Percentiles rank a stretch among this genome's conserved stretches.
These are phyloP conservation scores for Scomberomorus guttatus DNA, from an alignment of 2,797 vertebrate genomes.

Conservation along the genomic window DNA sequence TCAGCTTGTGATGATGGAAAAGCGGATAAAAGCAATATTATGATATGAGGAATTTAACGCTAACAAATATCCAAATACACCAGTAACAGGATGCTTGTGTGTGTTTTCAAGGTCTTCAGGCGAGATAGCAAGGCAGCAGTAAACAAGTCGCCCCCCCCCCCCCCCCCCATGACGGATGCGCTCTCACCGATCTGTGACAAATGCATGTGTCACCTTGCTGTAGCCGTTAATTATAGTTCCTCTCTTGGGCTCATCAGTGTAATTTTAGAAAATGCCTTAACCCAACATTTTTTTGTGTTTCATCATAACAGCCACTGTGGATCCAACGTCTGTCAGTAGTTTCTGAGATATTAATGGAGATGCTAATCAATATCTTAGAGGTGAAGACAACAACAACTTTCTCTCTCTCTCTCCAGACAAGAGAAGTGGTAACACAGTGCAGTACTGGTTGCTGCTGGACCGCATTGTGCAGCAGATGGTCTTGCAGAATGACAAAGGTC, in stretches of 20 bases:
- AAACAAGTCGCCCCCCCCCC: slow-evolving; percentile 14
- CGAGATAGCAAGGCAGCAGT: slow-evolving; percentile 6
- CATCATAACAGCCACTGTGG: slow-evolving; percentile 1
- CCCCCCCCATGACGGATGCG: slow-evolving; percentile 1
- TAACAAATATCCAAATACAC: not conserved
- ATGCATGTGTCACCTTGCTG: slow-evolving; percentile 10
- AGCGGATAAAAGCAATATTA: slow-evolving; percentile 1
- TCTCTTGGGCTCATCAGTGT: slow-evolving; percentile 1
- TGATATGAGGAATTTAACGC: not conserved
- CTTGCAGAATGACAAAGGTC: slow-evolving; percentile 97
- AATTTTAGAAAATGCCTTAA: not conserved
- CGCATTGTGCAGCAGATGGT: slow-evolving; percentile 99
- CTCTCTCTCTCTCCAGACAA: slow-evolving; percentile 87
- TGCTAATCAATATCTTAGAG: not conserved
- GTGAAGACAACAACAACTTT: not conserved
- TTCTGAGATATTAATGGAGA: slow-evolving; percentile 11
- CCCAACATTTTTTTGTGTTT: slow-evolving; percentile 1
- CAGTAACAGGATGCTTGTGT: slow-evolving; percentile 1
- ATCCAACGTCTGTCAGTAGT: not conserved
- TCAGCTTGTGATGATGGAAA: not conserved
- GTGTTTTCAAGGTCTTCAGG: slow-evolving; percentile 4
- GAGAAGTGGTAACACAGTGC: slow-evolving; percentile 97
- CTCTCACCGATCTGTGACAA: slow-evolving; percentile 8
- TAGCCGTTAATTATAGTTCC: not conserved
- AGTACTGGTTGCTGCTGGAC: slow-evolving; percentile 98